phyloP scores from a whole-genome alignment of 2,888 invertebrate genomes.

The Plebejus melissa region DNA sequence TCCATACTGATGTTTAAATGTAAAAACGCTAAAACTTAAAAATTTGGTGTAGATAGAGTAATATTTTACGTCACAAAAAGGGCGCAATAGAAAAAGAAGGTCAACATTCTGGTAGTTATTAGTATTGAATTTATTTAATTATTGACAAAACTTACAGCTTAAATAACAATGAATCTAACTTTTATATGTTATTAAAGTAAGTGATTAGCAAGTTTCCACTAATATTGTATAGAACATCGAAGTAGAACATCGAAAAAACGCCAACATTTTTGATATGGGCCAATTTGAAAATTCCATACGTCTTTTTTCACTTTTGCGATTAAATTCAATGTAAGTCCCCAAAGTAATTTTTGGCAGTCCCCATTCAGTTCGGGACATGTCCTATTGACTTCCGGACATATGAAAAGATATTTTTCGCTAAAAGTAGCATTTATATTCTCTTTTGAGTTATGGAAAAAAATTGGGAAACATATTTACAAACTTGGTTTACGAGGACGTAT shows the following conservation, averaged over 20 bases:
- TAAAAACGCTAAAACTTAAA: no score
- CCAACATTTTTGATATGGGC: background rate
- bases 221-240: background rate
- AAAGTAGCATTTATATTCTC: background rate
- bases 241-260: background rate
- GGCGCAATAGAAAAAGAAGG: no score
- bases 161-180: no score
- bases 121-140: no score
- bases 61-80: no score
- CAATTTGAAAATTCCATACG: background rate
- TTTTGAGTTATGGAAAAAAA: background rate
- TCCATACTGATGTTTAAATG: no score
- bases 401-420: background rate
- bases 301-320: slow-evolving; percentile 7
- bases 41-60: no score
- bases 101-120: no score
- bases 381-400: slow-evolving; percentile 3
- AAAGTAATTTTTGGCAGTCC: slow-evolving; percentile 20
- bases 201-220: no score
- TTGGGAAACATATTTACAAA: slow-evolving; percentile 1
- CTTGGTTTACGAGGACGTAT: background rate
- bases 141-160: no score
- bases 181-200: no score
- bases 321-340: slow-evolving; percentile 16
- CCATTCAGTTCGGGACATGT: slow-evolving; percentile 6